Evolutionary conservation across 2,797 vertebrate species (phyloP).

Genomic region (Percopsis omiscomaycus): DNA sequence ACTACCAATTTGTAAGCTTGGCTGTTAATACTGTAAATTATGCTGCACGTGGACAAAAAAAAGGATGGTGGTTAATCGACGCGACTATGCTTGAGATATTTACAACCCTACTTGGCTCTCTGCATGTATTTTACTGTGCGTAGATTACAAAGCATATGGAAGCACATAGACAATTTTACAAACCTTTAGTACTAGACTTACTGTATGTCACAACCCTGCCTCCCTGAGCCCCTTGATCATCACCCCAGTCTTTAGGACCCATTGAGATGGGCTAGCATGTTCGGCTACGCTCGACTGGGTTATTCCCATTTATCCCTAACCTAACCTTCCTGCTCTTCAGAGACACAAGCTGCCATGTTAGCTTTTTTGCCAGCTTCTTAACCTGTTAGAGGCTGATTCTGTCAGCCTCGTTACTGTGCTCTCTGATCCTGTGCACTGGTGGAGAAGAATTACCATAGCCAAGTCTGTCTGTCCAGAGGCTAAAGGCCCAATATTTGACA

Average conservation of each 20-base stretch:
- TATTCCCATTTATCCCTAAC: constrained; percentile 51
- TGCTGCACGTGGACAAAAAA: constrained; percentile 32
- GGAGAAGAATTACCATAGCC: constrained; percentile 47
- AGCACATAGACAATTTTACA: constrained; percentile 1
- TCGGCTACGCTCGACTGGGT: constrained; percentile 49
- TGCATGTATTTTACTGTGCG: constrained; percentile 12
- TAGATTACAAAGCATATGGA: constrained; percentile 34
- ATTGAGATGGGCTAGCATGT: constrained; percentile 51
- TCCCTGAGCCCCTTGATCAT: constrained; percentile 31
- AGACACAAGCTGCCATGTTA: constrained; percentile 57
- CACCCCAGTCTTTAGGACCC: constrained; percentile 48
- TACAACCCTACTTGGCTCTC: constrained; percentile 30
- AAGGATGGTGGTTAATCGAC: constrained; percentile 43
- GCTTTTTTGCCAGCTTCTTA: constrained; percentile 50
- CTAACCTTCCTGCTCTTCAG: constrained; percentile 21
- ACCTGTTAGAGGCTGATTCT: constrained; percentile 59
- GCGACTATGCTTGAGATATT: constrained; percentile 28
- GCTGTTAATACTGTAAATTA: constrained; percentile 61
- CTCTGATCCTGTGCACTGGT: constrained; percentile 67
- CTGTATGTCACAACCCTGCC: constrained; percentile 17
- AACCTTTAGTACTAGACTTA: neutral
- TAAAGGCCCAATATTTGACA: constrained; percentile 45
- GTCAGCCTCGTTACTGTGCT: constrained; percentile 65
- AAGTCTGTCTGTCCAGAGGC: constrained; percentile 58
- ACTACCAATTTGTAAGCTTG: constrained; percentile 60